phyloP scores from a whole-genome alignment of 2,797 vertebrate species.

The Halcyon smyrnensis region DNA sequence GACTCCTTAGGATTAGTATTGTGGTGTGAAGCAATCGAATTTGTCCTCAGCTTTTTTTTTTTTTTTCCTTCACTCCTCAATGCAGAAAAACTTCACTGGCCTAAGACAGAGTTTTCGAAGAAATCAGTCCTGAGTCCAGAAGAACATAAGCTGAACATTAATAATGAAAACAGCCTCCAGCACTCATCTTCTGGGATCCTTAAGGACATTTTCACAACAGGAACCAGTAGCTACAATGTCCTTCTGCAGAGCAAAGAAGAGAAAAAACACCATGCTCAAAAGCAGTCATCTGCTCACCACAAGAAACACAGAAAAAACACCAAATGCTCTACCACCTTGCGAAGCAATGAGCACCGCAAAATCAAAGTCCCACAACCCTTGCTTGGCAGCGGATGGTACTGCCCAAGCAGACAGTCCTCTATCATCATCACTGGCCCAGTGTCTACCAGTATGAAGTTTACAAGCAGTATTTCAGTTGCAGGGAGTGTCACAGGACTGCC shows the following conservation, averaged over 20 bases:
- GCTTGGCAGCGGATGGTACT: conserved; percentile 41
- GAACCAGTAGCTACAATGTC: conserved; percentile 88
- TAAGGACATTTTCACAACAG: conserved; percentile 86
- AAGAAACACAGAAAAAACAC: conserved; percentile 69
- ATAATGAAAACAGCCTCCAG: conserved; percentile 78
- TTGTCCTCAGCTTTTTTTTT: neutral
- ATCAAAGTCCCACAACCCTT: conserved; percentile 18
- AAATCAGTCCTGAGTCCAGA: conserved; percentile 84
- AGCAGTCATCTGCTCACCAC: conserved; percentile 60
- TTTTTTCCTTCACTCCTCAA: neutral
- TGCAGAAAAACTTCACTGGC: conserved; percentile 92
- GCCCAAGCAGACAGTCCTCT: conserved; percentile 65
- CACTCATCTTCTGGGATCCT: conserved; percentile 80
- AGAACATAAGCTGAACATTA: conserved; percentile 72
- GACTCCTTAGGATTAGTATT: neutral
- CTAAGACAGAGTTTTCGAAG: conserved; percentile 87
- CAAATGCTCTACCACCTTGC: conserved; percentile 32
- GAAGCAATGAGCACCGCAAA: conserved; percentile 41
- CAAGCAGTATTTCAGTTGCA: conserved; percentile 68
- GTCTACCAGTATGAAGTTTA: conserved; percentile 60
- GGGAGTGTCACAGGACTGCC: conserved; percentile 76
- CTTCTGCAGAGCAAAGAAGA: conserved; percentile 85
- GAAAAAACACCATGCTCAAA: conserved; percentile 77
- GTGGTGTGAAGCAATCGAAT: neutral
- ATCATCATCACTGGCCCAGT: conserved; percentile 49